Evolutionary conservation across 2,797 vertebrate genomes (phyloP).

Genomic region (Acanthurus lineatus): DNA sequence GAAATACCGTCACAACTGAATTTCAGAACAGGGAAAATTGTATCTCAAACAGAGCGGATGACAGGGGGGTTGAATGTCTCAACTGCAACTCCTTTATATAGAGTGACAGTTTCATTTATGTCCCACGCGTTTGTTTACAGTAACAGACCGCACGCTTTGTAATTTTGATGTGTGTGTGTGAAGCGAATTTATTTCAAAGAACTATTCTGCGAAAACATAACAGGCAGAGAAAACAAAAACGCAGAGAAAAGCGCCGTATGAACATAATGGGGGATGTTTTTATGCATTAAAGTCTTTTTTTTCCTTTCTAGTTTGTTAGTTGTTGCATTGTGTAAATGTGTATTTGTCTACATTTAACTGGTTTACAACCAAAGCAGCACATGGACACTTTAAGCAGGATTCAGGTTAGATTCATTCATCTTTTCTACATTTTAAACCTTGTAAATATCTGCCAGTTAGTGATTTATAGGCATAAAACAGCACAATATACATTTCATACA

Average conservation of each 20-base stretch:
- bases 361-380: background rate
- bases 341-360: background rate
- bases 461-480: background rate
- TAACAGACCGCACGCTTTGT: background rate
- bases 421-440: background rate
- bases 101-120: constrained; percentile 73
- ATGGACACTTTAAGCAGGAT: background rate
- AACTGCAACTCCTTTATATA: constrained; percentile 59
- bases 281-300: background rate
- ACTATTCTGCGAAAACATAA: background rate
- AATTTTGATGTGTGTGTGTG: background rate
- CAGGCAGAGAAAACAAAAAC: background rate
- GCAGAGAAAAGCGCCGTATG: background rate
- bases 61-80: constrained; percentile 47
- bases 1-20: constrained; percentile 34
- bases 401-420: background rate
- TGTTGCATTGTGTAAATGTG: background rate
- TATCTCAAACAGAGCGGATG: constrained; percentile 32
- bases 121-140: constrained; percentile 32
- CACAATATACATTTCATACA: background rate
- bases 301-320: background rate
- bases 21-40: constrained; percentile 39
- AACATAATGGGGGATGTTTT: background rate
- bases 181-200: constrained; percentile 1
- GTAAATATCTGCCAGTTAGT: background rate